A percentile compares a stretch with the other conserved stretches of the same genome.
Evolutionary conservation across 2,888 invertebrate genomes (phyloP).

Genomic region (Pandemis heparana): DNA sequence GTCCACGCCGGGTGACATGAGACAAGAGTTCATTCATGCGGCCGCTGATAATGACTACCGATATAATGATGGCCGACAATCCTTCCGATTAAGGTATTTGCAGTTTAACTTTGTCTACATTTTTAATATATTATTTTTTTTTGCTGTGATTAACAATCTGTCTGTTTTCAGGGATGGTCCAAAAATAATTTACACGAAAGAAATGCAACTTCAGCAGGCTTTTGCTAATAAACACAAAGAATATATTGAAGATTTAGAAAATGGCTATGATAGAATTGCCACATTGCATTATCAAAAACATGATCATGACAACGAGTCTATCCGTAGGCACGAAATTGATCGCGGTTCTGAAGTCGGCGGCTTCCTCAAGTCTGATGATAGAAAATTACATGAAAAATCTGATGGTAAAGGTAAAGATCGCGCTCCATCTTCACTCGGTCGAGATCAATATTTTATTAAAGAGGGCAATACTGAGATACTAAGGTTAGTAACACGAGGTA

Average conservation of each 20-base stretch:
- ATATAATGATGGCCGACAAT: constrained; percentile 76
- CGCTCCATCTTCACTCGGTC: constrained; percentile 75
- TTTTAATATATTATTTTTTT: background rate
- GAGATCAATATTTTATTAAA: constrained; percentile 92
- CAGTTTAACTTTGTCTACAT: background rate
- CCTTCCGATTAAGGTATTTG: constrained; percentile 72
- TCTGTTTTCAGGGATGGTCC: constrained; percentile 79
- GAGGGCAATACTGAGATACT: constrained; percentile 95
- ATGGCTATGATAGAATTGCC: constrained; percentile 82
- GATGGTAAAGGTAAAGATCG: constrained; percentile 65
- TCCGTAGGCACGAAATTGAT: constrained; percentile 91
- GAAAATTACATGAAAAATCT: constrained; percentile 62
- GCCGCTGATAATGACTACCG: constrained; percentile 80
- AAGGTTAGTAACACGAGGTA: constrained; percentile 91
- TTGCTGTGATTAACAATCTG: constrained; percentile 11
- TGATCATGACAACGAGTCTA: constrained; percentile 89
- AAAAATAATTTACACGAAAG: constrained; percentile 84
- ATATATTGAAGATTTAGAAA: constrained; percentile 86
- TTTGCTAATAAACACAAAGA: constrained; percentile 83
- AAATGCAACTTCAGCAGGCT: constrained; percentile 82
- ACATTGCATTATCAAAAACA: constrained; percentile 77
- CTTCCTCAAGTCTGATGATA: constrained; percentile 75
- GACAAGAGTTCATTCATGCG: constrained; percentile 80
- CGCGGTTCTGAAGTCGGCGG: constrained; percentile 89
- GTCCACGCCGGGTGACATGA: constrained; percentile 78